A percentile compares a stretch with the other conserved stretches of the same genome.
Evolutionary conservation across 2,113 vertebrate genomes (phyloP).

Genomic region (Crotalus horridus): DNA sequence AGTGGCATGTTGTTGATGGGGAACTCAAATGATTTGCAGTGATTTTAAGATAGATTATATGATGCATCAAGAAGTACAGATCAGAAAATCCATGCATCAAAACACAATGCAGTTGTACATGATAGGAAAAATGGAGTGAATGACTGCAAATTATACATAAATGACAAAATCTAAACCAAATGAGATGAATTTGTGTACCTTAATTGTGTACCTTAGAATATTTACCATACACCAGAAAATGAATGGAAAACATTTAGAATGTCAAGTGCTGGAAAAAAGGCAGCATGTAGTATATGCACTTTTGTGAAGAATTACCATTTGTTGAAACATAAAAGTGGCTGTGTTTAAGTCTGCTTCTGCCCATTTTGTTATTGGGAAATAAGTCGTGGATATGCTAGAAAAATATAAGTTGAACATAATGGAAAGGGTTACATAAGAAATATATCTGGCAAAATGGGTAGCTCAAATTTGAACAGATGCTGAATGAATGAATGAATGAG

Average conservation of each 20-base stretch:
- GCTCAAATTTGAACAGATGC: not conserved
- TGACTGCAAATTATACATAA: not conserved
- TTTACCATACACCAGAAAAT: not conserved
- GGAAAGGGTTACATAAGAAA: not conserved
- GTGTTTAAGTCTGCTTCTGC: not conserved
- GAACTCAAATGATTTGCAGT: not conserved
- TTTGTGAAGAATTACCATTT: not conserved
- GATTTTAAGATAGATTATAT: not conserved
- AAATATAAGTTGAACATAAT: not conserved
- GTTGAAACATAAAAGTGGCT: not conserved
- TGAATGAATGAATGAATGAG: not conserved
- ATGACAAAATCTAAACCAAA: not conserved
- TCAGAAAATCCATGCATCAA: not conserved
- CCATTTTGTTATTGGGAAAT: not conserved
- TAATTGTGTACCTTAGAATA: not conserved
- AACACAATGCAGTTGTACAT: not conserved
- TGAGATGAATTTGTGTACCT: not conserved
- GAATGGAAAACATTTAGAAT: not conserved
- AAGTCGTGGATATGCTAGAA: not conserved
- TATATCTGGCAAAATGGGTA: not conserved
- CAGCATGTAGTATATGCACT: not conserved
- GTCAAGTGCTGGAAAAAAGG: not conserved
- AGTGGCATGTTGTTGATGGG: not conserved
- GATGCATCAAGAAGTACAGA: not conserved
- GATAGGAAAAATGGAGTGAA: not conserved